phyloP scores from a whole-genome alignment of 2,113 vertebrate genomes.

The Chloroceryle aenea region DNA sequence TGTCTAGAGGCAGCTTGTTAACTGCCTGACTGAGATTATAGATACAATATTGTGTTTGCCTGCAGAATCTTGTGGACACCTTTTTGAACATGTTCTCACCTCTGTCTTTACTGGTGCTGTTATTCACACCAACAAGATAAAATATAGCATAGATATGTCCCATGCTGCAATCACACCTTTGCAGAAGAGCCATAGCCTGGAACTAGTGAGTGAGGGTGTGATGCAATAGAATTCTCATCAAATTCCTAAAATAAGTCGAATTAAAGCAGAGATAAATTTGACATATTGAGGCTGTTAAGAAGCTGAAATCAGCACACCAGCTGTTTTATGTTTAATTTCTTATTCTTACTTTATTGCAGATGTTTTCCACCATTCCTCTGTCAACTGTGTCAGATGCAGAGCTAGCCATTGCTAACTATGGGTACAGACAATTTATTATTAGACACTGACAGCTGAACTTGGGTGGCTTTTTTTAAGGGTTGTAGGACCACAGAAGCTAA shows the following conservation, averaged over 20 bases:
- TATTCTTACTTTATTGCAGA: neutral
- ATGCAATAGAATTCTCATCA: neutral
- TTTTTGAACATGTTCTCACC: neutral
- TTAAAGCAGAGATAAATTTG: neutral
- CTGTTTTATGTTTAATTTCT: neutral
- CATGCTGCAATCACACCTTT: neutral
- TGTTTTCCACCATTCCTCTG: neutral
- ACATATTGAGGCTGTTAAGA: neutral
- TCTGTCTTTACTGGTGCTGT: neutral
- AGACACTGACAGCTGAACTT: neutral
- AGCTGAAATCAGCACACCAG: neutral
- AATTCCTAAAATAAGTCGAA: neutral
- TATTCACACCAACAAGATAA: neutral
- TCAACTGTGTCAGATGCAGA: neutral
- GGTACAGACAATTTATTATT: conserved; percentile 4
- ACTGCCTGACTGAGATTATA: neutral
- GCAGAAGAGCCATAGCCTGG: neutral
- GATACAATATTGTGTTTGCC: neutral
- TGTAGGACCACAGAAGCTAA: neutral
- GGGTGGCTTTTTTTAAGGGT: neutral
- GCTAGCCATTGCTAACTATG: neutral
- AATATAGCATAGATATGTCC: neutral
- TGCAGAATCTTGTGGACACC: neutral
- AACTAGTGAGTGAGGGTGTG: neutral
- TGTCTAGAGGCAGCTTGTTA: neutral